Conservation (phyloP, 1,140 invertebrate species). For the Panulirus ornatus region DNA sequence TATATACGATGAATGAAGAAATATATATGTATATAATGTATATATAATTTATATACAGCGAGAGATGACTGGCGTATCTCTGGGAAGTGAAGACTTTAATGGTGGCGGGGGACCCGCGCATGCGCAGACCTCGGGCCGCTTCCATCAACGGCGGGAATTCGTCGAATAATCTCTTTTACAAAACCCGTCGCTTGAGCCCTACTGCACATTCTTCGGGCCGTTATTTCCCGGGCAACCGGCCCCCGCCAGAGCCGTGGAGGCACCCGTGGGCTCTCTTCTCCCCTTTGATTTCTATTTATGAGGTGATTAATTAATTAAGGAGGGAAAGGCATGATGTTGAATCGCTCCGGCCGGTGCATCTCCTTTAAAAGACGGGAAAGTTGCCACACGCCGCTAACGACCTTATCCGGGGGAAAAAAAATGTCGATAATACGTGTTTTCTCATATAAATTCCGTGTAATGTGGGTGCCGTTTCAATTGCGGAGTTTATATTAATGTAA, state of each 20-base stretch:
- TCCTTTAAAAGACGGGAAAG: neutral
- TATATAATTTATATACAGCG: too few species aligned
- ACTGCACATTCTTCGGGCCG: neutral
- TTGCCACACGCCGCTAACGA: neutral
- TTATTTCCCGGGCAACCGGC: neutral
- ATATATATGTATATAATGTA: too few species aligned
- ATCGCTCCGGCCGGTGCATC: neutral
- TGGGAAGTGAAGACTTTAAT: too few species aligned
- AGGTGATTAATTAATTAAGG: neutral
- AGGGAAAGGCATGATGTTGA: neutral
- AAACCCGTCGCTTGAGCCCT: neutral
- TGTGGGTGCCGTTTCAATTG: neutral
- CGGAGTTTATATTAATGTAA: neutral
- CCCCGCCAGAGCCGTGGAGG: neutral
- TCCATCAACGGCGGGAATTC: neutral
- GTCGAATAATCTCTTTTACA: neutral
- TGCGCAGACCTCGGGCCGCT: neutral
- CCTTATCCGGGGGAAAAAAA: neutral
- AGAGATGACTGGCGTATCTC: too few species aligned
- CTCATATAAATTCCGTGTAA: neutral
- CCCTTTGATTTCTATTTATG: neutral
- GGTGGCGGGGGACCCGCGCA: neutral
- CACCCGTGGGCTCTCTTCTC: neutral
- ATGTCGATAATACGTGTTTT: neutral
- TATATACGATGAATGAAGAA: too few species aligned